These are phyloP conservation scores for Bufotes viridis DNA, from an alignment of 2,797 vertebrate genomes.

Conservation along the genomic window DNA sequence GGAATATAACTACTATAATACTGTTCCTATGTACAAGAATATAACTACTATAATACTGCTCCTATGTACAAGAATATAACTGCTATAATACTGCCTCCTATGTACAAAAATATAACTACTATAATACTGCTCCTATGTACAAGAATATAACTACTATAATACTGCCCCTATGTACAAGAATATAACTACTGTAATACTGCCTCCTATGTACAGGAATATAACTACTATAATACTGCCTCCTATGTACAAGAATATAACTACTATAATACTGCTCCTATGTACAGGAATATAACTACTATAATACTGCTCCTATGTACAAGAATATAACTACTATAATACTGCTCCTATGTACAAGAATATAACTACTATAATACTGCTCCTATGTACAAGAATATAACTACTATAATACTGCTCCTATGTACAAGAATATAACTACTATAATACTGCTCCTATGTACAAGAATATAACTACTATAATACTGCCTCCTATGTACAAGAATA, in stretches of 20 bases:
- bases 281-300: slow-evolving; percentile 7
- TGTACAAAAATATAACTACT: not conserved
- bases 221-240: no score
- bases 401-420: no score
- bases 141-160: slow-evolving; percentile 7
- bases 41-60: slow-evolving; percentile 3
- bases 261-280: not conserved
- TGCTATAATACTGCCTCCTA: not conserved
- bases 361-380: not conserved
- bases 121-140: no score
- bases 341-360: not conserved
- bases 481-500: no score
- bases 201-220: no score
- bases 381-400: no score
- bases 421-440: no score
- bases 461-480: no score
- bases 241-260: no score
- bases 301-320: not conserved
- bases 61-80: not conserved
- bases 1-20: no score
- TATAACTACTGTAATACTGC: no score
- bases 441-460: no score
- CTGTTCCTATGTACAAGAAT: not conserved
- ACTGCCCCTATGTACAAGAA: not conserved
- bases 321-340: slow-evolving; percentile 1